Evolutionary conservation across 2,888 invertebrate species (phyloP), one percentile per base, ranked within the genome.

Genomic region (Caenorhabditis wallacei): DNA sequence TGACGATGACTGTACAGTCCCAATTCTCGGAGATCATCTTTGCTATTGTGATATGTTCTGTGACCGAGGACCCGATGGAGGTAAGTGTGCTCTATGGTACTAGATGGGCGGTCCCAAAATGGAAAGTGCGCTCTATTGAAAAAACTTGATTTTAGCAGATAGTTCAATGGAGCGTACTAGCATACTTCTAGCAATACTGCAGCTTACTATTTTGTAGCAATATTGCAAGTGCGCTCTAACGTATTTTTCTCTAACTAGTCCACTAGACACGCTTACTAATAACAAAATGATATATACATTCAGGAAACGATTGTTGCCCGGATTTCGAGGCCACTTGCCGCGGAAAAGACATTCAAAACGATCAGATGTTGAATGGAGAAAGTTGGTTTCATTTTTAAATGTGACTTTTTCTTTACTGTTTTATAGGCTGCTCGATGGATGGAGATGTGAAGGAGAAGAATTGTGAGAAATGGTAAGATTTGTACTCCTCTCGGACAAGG

Each of bases 271-370:
- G n/a, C 56, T 40, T 16, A 10, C 11, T 40, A 2, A 40, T 35
- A 40, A 40, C 53, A n/a, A 13, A 20, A 53, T 51, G n/a, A 26
- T 63, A 18, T 24, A 18, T 26, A 10, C 7, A 56, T 79, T 30
- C 93, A 11, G 94, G 94, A 46, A 95, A 95, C 87, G 97, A 97
- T 92, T 98, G 97, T 92, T 98, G 97, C 91, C 97, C 97, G 0
- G 98, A 98, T 93, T 98, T 95, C 92, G 94, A 94, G 92, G 93
- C 94, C 0, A 94, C 94, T 83, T 98, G 97, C 91, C 93, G 93
- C 86, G 94, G 94, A n/a, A 68, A 68, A 61, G 76, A 71, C 48
- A 66, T 66, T 37, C 68, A 68, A 61, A 71, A 72, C 66, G 74
- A 64, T 37, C 61, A 53, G 46, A 30, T 59, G 53, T 37, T 63